A percentile compares a stretch with the other conserved stretches of the same genome.
These are phyloP conservation scores for Esox lucius DNA, from an alignment of 2,797 vertebrate species.

Conservation along the genomic window DNA sequence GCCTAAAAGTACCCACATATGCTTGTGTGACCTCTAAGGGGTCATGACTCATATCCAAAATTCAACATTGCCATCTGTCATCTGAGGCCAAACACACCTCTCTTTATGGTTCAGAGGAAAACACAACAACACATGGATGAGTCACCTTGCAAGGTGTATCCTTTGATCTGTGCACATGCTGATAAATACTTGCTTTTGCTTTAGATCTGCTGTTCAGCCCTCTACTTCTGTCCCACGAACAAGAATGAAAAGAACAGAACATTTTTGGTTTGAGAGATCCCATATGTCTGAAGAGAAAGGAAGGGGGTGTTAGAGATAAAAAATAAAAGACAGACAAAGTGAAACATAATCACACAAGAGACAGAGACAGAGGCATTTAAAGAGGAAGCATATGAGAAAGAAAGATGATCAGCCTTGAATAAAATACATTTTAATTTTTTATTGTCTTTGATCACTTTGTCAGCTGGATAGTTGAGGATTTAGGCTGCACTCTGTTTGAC, in stretches of 20 bases:
- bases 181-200: neutral
- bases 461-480: constrained; percentile 27
- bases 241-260: neutral
- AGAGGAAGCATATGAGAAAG: neutral
- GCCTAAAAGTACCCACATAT: neutral
- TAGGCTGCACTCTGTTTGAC: constrained; percentile 12
- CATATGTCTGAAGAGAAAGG: constrained; percentile 14
- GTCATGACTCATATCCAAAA: neutral
- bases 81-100: neutral
- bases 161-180: neutral
- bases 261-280: constrained; percentile 15
- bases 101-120: neutral
- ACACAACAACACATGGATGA: neutral
- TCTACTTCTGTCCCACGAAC: neutral
- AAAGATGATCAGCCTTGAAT: neutral
- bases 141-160: neutral
- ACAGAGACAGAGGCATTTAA: neutral
- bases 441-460: constrained; percentile 39
- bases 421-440: constrained; percentile 23
- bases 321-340: neutral
- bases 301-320: neutral
- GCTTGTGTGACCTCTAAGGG: neutral
- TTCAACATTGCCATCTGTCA: neutral
- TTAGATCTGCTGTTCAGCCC: neutral
- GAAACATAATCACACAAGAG: neutral